phyloP scores from a whole-genome alignment of 2,888 invertebrate species.

The Pollenia labialis region DNA sequence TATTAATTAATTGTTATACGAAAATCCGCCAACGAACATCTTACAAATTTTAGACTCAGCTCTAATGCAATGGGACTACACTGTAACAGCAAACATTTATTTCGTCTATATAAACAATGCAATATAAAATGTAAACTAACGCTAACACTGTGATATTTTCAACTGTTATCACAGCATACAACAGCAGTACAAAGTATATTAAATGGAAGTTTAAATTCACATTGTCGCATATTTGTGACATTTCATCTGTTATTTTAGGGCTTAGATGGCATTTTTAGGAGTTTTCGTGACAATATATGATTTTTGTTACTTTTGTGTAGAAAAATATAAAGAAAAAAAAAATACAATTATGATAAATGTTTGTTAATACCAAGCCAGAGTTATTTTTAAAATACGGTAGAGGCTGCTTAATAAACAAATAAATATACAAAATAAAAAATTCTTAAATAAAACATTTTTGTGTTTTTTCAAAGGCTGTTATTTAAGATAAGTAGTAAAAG shows the following conservation, averaged over 20 bases:
- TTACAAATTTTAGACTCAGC: too few species aligned
- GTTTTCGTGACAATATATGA: conserved; percentile 19
- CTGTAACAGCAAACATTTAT: neutral
- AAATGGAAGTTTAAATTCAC: neutral
- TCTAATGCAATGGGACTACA: too few species aligned
- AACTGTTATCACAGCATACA: conserved; percentile 46
- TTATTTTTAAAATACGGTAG: too few species aligned
- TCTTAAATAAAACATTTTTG: too few species aligned
- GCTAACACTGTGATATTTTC: neutral
- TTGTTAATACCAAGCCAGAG: neutral
- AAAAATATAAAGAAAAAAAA: neutral
- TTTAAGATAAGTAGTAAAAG: too few species aligned
- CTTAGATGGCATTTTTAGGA: conserved; percentile 14
- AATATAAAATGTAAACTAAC: conserved; percentile 12
- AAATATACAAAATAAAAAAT: too few species aligned
- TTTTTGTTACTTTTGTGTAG: neutral
- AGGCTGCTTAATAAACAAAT: too few species aligned
- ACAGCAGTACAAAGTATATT: conserved; percentile 20
- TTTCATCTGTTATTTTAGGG: conserved; percentile 24
- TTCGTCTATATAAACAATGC: conserved; percentile 8
- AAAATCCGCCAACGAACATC: too few species aligned
- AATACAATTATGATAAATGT: neutral
- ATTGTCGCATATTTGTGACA: conserved; percentile 33
- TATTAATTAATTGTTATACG: too few species aligned
- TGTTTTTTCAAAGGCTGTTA: too few species aligned